Conservation (phyloP, 1,140 invertebrate species). For the Daktulosphaira vitifoliae region DNA sequence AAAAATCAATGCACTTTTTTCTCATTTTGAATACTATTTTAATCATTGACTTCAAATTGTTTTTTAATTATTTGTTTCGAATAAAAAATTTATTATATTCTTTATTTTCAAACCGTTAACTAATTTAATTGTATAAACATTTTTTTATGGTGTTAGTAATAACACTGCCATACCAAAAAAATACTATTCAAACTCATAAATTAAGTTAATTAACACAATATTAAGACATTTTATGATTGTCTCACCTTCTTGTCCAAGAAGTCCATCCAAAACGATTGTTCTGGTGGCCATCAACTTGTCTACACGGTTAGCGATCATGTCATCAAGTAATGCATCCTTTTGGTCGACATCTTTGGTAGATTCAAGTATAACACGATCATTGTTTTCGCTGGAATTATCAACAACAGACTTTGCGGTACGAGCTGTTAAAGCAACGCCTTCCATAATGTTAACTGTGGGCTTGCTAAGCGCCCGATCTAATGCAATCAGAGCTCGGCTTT, state of each 20-base stretch:
- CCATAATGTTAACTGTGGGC: background rate
- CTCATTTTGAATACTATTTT: no score
- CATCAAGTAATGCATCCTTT: slow-evolving; percentile 16
- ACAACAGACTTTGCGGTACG: background rate
- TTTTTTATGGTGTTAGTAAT: no score
- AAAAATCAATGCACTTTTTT: no score
- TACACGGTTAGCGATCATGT: slow-evolving; percentile 12
- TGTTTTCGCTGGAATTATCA: background rate
- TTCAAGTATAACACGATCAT: background rate
- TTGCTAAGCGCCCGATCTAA: slow-evolving; percentile 10
- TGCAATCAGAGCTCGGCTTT: slow-evolving; percentile 1
- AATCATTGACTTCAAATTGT: no score
- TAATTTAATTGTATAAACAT: no score
- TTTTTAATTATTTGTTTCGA: no score
- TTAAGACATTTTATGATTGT: no score
- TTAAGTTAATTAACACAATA: no score
- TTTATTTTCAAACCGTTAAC: no score
- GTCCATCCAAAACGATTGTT: slow-evolving; percentile 2
- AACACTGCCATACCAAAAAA: no score
- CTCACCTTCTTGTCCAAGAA: slow-evolving; percentile 11
- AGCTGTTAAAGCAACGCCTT: slow-evolving; percentile 2
- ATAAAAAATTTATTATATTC: no score
- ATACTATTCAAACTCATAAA: no score
- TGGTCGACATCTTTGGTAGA: background rate
- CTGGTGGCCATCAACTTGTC: slow-evolving; percentile 13